Evolutionary conservation across 35 echinoderm and acorn worm species (phyloP).

Genomic region (Eucidaris tribuloides): DNA sequence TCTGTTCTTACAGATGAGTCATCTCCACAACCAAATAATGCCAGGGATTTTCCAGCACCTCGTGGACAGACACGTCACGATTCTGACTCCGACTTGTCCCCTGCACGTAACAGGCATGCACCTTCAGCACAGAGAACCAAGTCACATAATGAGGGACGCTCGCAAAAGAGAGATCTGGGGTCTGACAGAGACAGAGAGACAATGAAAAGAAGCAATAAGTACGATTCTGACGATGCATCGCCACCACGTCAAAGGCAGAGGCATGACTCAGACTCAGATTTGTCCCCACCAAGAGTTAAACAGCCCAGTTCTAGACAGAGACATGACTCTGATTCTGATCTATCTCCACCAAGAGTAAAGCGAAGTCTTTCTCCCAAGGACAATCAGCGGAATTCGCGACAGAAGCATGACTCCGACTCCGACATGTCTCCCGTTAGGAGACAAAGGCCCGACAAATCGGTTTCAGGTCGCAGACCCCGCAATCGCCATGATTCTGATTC

Average conservation of each 20-base stretch:
- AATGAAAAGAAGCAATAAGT: too few species aligned
- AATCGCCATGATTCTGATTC: constrained; percentile 84
- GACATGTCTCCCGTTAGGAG: constrained; percentile 77
- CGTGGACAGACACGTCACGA: constrained; percentile 37
- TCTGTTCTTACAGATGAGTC: constrained; percentile 55
- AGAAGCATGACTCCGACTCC: constrained; percentile 71
- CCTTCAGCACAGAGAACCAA: too few species aligned
- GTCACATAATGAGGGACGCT: too few species aligned
- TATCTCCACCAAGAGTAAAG: constrained; percentile 61
- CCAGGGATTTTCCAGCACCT: background rate
- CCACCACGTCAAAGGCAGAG: background rate
- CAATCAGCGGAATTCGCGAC: background rate
- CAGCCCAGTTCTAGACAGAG: background rate
- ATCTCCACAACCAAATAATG: background rate
- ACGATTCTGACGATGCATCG: too few species aligned
- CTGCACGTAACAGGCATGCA: too few species aligned
- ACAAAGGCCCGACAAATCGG: too few species aligned
- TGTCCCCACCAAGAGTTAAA: constrained; percentile 52
- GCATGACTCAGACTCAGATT: constrained; percentile 80
- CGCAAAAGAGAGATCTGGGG: too few species aligned
- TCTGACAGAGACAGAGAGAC: too few species aligned
- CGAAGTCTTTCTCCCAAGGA: background rate
- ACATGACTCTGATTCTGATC: constrained; percentile 62
- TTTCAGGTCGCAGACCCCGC: too few species aligned
- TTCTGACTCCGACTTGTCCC: constrained; percentile 77